These are phyloP conservation scores for Epicampocera succincta DNA, from an alignment of 2,888 invertebrate genomes.

Conservation along the genomic window DNA sequence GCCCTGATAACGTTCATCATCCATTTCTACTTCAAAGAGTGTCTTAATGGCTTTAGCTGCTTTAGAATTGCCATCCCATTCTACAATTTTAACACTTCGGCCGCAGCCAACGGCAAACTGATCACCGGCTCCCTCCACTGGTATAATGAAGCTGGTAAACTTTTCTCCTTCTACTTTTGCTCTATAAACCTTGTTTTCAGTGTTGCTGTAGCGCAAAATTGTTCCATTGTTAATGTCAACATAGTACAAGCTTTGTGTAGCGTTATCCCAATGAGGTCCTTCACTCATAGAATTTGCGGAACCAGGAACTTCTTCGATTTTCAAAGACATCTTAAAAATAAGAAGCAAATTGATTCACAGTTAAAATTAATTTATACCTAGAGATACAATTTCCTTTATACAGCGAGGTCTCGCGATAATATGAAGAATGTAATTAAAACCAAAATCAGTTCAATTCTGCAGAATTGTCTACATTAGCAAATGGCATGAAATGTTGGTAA, in stretches of 20 bases:
- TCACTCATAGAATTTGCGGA: slow-evolving; percentile 84
- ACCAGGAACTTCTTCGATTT: slow-evolving; percentile 78
- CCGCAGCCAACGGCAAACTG: slow-evolving; percentile 86
- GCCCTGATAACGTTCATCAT: slow-evolving; percentile 82
- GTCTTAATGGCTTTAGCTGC: slow-evolving; percentile 82
- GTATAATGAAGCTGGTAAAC: slow-evolving; percentile 84
- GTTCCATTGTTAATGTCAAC: slow-evolving; percentile 84
- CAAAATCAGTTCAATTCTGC: too few species aligned
- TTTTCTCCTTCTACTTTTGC: slow-evolving; percentile 82
- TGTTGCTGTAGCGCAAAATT: slow-evolving; percentile 79
- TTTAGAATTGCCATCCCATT: slow-evolving; percentile 85
- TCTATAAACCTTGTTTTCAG: slow-evolving; percentile 82
- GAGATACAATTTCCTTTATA: too few species aligned
- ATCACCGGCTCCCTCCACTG: slow-evolving; percentile 84
- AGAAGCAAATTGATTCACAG: neutral
- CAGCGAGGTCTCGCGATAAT: too few species aligned
- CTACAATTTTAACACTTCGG: slow-evolving; percentile 84
- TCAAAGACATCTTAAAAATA: slow-evolving; percentile 78
- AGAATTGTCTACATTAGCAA: too few species aligned
- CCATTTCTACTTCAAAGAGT: slow-evolving; percentile 84
- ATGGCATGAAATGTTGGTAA: too few species aligned
- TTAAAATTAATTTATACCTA: too few species aligned
- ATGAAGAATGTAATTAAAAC: too few species aligned
- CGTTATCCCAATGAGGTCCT: slow-evolving; percentile 88
- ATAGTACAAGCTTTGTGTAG: slow-evolving; percentile 85